Conservation (phyloP, 2,113 vertebrate genomes). For the Lagopus muta region DNA sequence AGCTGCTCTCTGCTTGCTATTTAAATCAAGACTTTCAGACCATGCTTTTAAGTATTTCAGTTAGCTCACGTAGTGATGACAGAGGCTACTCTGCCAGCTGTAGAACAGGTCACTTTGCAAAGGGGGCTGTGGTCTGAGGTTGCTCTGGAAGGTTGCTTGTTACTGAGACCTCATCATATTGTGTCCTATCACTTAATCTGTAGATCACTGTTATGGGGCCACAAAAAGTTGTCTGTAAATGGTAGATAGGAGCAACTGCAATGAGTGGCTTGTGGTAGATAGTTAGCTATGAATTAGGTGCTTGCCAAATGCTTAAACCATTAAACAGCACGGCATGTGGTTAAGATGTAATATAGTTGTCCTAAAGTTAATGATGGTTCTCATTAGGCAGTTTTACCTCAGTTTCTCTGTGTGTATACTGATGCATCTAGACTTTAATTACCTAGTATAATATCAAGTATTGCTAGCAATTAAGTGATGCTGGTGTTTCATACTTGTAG, state of each 20-base stretch:
- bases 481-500: neutral
- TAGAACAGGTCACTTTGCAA: neutral
- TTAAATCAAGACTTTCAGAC: neutral
- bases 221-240: neutral
- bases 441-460: neutral
- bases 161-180: neutral
- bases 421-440: constrained; percentile 28
- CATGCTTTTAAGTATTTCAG: neutral
- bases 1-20: neutral
- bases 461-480: constrained; percentile 11
- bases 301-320: neutral
- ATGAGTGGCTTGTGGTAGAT: neutral
- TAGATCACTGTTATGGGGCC: neutral
- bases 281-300: neutral
- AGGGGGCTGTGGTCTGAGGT: neutral
- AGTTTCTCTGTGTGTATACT: neutral
- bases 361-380: constrained; percentile 4
- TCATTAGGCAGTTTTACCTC: constrained; percentile 2
- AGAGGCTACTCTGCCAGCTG: neutral
- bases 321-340: neutral
- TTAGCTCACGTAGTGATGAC: neutral
- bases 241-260: neutral
- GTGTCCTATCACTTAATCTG: neutral
- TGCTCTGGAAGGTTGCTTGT: neutral
- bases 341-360: neutral